phyloP scores from a whole-genome alignment of 2,888 invertebrate genomes.

The Vannuccia rotundouncinata region DNA sequence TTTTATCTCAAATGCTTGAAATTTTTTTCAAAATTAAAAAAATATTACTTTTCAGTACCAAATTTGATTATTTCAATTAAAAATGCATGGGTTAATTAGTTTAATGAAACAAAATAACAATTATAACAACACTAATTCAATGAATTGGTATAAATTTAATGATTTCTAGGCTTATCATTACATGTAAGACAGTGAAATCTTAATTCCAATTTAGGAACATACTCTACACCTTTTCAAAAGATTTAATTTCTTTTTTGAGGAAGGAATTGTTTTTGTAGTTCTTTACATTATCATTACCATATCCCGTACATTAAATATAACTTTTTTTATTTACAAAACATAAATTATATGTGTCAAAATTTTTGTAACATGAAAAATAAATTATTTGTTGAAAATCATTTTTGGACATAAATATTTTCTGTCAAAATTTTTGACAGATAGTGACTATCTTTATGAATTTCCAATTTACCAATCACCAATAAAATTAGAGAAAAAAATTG shows the following conservation, averaged over 20 bases:
- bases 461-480: not conserved
- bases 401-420: too few species aligned
- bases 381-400: too few species aligned
- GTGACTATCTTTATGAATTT: too few species aligned
- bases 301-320: too few species aligned
- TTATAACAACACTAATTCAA: not conserved
- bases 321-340: too few species aligned
- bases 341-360: too few species aligned
- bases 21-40: not conserved
- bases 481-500: not conserved
- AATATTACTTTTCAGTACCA: not conserved
- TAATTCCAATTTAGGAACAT: not conserved
- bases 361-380: too few species aligned
- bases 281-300: too few species aligned
- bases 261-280: too few species aligned
- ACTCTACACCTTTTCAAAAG: not conserved
- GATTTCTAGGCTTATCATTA: not conserved
- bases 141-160: not conserved
- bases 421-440: too few species aligned
- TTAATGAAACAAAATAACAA: not conserved
- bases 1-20: not conserved
- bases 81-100: not conserved
- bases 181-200: not conserved
- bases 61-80: not conserved
- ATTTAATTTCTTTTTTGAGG: too few species aligned